These are phyloP conservation scores for Panthera leo DNA, from an alignment of 2,113 vertebrate genomes.

Conservation along the genomic window DNA sequence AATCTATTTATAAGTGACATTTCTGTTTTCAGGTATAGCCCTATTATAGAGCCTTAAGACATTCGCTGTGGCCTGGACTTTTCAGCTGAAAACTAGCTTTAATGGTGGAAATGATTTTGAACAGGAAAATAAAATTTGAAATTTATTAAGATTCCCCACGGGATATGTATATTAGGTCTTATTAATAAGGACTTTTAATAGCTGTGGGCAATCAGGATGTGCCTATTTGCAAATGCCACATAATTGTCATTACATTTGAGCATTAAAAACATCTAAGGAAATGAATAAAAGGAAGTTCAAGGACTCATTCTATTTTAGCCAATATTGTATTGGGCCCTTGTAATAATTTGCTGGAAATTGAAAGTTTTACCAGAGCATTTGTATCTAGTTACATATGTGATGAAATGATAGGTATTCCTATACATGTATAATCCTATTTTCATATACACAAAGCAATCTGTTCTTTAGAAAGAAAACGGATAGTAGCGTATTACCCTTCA, in stretches of 20 bases:
- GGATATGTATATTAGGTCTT: constrained; percentile 22
- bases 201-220: constrained; percentile 44
- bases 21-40: not conserved
- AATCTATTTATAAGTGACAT: not conserved
- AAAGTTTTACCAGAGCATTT: not conserved
- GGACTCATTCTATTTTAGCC: not conserved
- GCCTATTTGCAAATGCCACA: constrained; percentile 30
- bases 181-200: constrained; percentile 49
- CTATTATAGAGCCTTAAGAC: not conserved
- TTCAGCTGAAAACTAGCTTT: constrained; percentile 36
- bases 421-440: not conserved
- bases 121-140: constrained; percentile 17
- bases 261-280: constrained; percentile 44
- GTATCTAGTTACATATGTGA: not conserved
- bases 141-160: constrained; percentile 23
- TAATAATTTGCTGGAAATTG: not conserved
- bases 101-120: constrained; percentile 20
- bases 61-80: not conserved
- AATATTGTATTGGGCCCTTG: not conserved
- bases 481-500: constrained; percentile 40
- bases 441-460: not conserved
- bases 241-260: constrained; percentile 18
- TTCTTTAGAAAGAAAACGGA: constrained; percentile 51
- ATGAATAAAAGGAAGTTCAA: constrained; percentile 21
- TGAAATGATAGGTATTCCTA: not conserved